Evolutionary conservation across 2,113 vertebrate species (phyloP).

Genomic region (Glareola pratincola): DNA sequence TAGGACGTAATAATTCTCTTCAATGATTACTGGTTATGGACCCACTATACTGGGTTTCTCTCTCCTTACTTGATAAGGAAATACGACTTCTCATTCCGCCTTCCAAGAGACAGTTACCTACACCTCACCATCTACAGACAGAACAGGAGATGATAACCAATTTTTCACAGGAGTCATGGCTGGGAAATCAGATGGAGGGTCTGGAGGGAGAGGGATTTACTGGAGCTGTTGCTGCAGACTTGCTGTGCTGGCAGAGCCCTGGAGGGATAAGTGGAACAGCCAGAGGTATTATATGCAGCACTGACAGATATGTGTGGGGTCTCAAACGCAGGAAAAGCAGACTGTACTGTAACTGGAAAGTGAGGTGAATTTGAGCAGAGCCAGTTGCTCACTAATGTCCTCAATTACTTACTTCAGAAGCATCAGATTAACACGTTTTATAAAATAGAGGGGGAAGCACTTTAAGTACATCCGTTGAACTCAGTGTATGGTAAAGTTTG

Average conservation of each 20-base stretch:
- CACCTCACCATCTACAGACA: background rate
- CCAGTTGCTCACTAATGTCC: background rate
- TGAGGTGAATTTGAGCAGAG: background rate
- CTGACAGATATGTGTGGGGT: background rate
- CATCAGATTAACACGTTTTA: background rate
- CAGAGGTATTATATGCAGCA: background rate
- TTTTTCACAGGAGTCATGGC: background rate
- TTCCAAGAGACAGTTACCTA: background rate
- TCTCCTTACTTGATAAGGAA: background rate
- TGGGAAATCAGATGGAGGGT: background rate
- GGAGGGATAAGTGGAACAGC: background rate
- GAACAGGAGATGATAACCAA: background rate
- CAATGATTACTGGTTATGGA: background rate
- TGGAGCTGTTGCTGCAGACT: background rate
- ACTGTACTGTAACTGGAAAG: background rate
- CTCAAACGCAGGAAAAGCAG: background rate
- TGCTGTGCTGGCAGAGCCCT: background rate
- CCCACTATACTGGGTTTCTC: background rate
- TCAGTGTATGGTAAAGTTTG: background rate
- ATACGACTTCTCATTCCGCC: background rate
- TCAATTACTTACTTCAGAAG: background rate
- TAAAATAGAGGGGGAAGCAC: background rate
- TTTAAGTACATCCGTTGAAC: background rate
- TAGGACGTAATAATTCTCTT: background rate
- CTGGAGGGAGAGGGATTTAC: background rate